Evolutionary conservation across 2,888 invertebrate genomes (phyloP), one percentile per base, ranked within the genome.

Genomic region (Scaeva pyrastri): DNA sequence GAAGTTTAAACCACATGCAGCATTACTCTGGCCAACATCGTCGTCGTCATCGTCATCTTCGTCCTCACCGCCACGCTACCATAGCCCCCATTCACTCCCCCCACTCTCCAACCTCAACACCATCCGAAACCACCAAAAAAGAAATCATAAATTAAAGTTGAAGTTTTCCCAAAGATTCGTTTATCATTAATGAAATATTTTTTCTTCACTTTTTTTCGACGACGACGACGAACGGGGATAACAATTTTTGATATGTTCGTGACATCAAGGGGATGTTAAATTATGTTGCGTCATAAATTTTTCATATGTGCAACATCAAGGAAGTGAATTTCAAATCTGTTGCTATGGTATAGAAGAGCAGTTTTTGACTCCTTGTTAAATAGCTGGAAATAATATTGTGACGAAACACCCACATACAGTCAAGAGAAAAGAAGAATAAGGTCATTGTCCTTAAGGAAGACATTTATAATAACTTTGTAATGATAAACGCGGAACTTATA

Each of bases 161-260:
- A 58, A 75, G 41, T 71, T 58, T 80, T 52, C 10, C 43, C 72
- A 14, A 62, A 72, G 56, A 81, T 81, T 85, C 81, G 81, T 81
- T 81, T 77, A 81, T 81, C 76, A 81, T 81, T 81, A 68, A 52
- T 77, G 62, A 76, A 76, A 76, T 60, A 55, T 73, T 39, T 60
- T 21, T 55, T 41, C n/a, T 62, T n/a, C 2, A 26, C 11, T 26
- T 26, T 45, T 64, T 64, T 21, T 21, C n/a, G n/a, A n/a, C n/a
- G n/a, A n/a, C n/a, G 11, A 39, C n/a, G 23, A 68, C 21, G 52
- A 50, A 26, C 12, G 16, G n/a, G n/a, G n/a, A n/a, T n/a, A n/a
- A n/a, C n/a, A n/a, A n/a, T n/a, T n/a, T 45, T 52, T 39, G 68
- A 48, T 39, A 23, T 68, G 36, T 48, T 48, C 68, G 19, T 52